Evolutionary conservation across 2,888 invertebrate species (phyloP), one percentile per base, ranked within the genome.

Genomic region (Mythimna vitellina): DNA sequence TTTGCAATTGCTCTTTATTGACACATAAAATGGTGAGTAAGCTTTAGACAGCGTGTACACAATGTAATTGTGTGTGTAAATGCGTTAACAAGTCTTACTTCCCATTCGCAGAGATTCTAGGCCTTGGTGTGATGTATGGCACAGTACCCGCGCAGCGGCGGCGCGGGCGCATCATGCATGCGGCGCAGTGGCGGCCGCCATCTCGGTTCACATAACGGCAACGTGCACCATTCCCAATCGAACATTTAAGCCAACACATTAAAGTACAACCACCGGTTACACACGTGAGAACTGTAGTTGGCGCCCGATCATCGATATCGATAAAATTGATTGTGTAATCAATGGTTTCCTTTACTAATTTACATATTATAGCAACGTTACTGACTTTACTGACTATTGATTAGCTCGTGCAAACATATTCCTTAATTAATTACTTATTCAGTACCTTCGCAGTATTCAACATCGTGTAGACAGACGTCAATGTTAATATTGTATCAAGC

Each of bases 81-180:
- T 85, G 88, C 85, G 89, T 91, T 92, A 92, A 92, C 92, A 88
- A 91, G 92, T 70, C 81, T 81, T 86, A 90, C 92, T 92, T 93
- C 93, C 92, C 87, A 90, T 92, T 90, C 89, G 90, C 88, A 88
- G 87, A 87, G 90, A 91, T 90, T 92, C 88, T 89, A 89, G 86
- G 86, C 87, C 87, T 91, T 90, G 89, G 90, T 92, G 87, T 87
- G 83, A 84, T 82, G 81, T 71, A 72, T 64, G 68, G 61, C 67
- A 56, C 73, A 77, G 51, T 65, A 75, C 61, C 51, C 65, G 65
- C 6, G 66, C 46, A 54, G 51, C n/a, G 61, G 29, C 69, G 73
- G 54, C 22, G 69, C 57, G 29, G 70, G 35, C 67, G 77, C 76
- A 76, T 64, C 80, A 64, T 61, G 65, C 80, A 66, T 70, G 64